Base-by-base conservation (phyloP, 2,113 vertebrate species). In the Datnioides undecimradiatus region DNA sequence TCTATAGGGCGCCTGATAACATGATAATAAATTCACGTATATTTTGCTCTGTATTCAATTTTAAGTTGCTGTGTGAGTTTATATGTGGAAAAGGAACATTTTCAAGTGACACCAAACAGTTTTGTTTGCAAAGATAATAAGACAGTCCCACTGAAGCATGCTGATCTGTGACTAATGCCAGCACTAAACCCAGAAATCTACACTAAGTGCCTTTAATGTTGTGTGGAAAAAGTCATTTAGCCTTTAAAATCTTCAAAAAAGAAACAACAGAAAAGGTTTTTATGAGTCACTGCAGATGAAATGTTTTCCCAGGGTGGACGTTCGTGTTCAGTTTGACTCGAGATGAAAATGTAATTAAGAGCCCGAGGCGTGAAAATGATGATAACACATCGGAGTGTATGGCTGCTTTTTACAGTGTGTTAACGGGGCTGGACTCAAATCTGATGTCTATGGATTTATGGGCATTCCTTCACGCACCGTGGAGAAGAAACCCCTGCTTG, bases 391-490 rank as follows among this genome's bases (percentile, higher is more conserved):
- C 27, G n/a, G 27, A 40, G 48, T n/a, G 46, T 29, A 34, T 38
- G 59, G 48, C 40, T 66, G 36, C 51, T 13, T 68, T 87, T 86
- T 84, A 82, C 63, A 51, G 46, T 43, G 31, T 90, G 80, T 80
- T 29, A 73, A 82, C 66, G 68, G 80, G 31, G 40, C 31, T 70
- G 49, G 29, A 64, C 51, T 48, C 73, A 55, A 14, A 74, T 65
- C 67, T n/a, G 81, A 83, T 83, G 77, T 77, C 59, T 55, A 41
- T 76, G 63, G 85, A 89, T 82, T 88, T 90, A 88, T 75, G 57
- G 71, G 51, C 88, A 92, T 90, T 92, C 90, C 83, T 90, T 79
- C 87, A 90, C 64, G 77, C 70, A 29, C 62, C 5, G n/a, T 10
- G 31, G 81, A 84, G 68, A 90, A 70, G 80, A 90, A 89, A 66